A percentile compares a stretch with the other conserved stretches of the same genome.
phyloP scores from a whole-genome alignment of 2,797 vertebrate species.

The Esox masquinongy region DNA sequence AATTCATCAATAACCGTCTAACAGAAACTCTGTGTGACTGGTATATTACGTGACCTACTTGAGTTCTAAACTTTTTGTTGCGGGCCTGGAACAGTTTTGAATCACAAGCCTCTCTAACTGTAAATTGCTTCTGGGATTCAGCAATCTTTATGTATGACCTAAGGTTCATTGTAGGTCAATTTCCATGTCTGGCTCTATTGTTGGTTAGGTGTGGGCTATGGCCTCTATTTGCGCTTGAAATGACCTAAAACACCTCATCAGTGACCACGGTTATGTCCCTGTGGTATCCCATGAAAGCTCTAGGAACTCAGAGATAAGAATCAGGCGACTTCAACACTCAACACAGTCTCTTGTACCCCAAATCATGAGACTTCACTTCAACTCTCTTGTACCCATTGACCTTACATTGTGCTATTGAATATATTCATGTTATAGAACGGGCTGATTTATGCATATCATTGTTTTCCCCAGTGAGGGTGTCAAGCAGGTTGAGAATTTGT shows the following conservation, averaged over 20 bases:
- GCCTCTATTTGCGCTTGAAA: slow-evolving; percentile 45
- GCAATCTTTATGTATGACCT: slow-evolving; percentile 11
- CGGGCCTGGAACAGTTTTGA: neutral
- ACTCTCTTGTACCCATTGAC: neutral
- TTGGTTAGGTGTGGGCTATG: slow-evolving; percentile 18
- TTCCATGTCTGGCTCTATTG: neutral
- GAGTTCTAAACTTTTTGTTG: neutral
- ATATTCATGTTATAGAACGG: neutral
- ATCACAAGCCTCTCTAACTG: slow-evolving; percentile 1
- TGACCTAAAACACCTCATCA: slow-evolving; percentile 14
- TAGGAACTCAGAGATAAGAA: neutral
- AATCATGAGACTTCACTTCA: neutral
- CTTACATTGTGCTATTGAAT: neutral
- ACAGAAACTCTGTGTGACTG: neutral
- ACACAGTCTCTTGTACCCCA: too few relatives aligned
- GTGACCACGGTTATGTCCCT: slow-evolving; percentile 2
- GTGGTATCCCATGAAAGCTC: neutral
- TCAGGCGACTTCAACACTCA: neutral
- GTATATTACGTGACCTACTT: neutral
- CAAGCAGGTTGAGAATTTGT: neutral
- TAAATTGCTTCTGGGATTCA: slow-evolving; percentile 20
- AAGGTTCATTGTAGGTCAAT: slow-evolving; percentile 5
- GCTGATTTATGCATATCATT: neutral
- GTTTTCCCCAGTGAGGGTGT: neutral
- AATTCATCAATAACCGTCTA: too few relatives aligned